Conservation (phyloP, 1,140 invertebrate species). For the Aphaenogaster floridana region DNA sequence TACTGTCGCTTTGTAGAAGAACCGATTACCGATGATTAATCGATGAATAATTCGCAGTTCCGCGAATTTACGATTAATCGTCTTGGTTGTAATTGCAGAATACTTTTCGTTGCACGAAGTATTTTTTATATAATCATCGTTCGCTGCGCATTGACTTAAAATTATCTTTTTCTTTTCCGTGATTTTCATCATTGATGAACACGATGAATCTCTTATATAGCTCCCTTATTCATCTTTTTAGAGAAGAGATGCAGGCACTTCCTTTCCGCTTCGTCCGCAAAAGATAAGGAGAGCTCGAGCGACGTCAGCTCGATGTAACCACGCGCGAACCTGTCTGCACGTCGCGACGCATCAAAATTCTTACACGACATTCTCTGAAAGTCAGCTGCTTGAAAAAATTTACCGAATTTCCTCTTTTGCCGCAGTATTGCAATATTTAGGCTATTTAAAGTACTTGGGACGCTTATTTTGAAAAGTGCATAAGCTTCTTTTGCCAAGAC, state of each 20-base stretch:
- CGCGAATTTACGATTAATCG: background rate
- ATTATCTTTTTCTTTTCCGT: background rate
- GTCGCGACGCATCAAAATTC: slow-evolving; percentile 14
- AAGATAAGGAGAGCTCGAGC: slow-evolving; percentile 37
- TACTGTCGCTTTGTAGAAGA: background rate
- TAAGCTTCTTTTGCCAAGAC: too few relatives aligned
- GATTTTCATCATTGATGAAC: too few relatives aligned
- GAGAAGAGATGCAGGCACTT: slow-evolving; percentile 7
- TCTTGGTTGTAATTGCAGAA: background rate
- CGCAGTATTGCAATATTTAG: background rate
- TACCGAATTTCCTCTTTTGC: background rate
- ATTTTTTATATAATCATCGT: background rate
- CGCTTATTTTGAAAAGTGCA: background rate
- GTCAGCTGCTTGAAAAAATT: background rate
- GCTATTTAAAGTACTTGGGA: background rate
- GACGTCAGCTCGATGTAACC: slow-evolving; percentile 23
- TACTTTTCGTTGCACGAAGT: background rate
- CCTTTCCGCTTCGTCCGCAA: slow-evolving; percentile 48
- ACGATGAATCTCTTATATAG: background rate
- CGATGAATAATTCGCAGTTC: background rate
- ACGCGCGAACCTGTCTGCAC: background rate
- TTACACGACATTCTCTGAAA: background rate
- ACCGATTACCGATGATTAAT: background rate
- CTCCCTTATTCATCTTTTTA: slow-evolving; percentile 30
- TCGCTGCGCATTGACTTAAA: background rate